These are phyloP conservation scores for Acanthurus tractus DNA, from an alignment of 2,797 vertebrate species.

Conservation along the genomic window DNA sequence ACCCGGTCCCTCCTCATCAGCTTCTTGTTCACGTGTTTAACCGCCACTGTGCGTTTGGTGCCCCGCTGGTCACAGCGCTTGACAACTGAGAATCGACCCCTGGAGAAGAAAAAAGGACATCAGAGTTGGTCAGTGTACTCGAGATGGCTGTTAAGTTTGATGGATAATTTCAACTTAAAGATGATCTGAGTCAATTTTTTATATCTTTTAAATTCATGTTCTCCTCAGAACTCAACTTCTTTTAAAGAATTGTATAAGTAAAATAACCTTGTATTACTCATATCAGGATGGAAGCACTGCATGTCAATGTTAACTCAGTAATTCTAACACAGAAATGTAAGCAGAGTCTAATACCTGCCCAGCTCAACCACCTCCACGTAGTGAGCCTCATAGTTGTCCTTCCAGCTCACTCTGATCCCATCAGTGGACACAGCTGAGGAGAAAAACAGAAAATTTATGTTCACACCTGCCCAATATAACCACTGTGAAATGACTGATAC, in stretches of 20 bases:
- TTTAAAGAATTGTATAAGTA: too few species aligned
- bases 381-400: constrained; percentile 96
- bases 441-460: not conserved
- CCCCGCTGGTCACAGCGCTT: constrained; percentile 95
- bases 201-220: too few species aligned
- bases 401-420: constrained; percentile 96
- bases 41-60: constrained; percentile 92
- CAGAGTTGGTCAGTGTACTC: not conserved
- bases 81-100: constrained; percentile 97
- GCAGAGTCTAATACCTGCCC: constrained; percentile 88
- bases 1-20: constrained; percentile 97
- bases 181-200: not conserved
- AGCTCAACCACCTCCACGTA: constrained; percentile 96
- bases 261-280: too few species aligned
- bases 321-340: not conserved
- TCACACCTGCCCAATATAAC: not conserved
- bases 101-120: constrained; percentile 60
- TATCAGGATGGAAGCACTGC: too few species aligned
- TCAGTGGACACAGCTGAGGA: constrained; percentile 91
- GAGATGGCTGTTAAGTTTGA: too few species aligned
- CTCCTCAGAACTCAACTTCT: too few species aligned
- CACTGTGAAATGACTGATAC: rapidly evolving
- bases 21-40: constrained; percentile 99
- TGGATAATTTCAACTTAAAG: too few species aligned
- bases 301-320: too few species aligned